A percentile compares a stretch with the other conserved stretches of the same genome.
Conservation (phyloP, 2,888 invertebrate genomes). For the Spodoptera exigua region DNA sequence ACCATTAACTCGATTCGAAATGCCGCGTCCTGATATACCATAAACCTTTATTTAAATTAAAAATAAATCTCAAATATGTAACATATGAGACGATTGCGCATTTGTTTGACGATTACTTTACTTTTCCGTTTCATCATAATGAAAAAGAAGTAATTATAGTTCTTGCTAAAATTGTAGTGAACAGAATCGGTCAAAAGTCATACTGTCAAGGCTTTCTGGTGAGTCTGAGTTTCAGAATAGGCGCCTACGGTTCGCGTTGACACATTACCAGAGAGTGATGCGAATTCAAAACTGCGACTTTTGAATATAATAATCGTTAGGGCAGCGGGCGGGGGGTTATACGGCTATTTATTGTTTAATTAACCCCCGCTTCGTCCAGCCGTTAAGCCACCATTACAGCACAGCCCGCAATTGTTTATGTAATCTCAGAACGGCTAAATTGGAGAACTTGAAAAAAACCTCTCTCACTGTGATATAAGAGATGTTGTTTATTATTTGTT, state of each 20-base stretch:
- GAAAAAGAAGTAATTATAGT: too few relatives aligned
- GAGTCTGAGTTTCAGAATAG: slow-evolving; percentile 53
- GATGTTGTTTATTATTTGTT: slow-evolving; percentile 56
- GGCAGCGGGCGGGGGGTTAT: slow-evolving; percentile 52
- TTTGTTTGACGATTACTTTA: too few relatives aligned
- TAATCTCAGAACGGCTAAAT: slow-evolving; percentile 73
- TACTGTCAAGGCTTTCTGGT: background rate
- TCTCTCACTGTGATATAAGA: slow-evolving; percentile 55
- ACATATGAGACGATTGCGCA: too few relatives aligned
- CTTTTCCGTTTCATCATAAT: too few relatives aligned
- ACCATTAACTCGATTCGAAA: background rate
- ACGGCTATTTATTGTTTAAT: slow-evolving; percentile 88
- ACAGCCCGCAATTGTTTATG: slow-evolving; percentile 79
- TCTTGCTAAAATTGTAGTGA: too few relatives aligned
- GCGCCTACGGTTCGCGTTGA: slow-evolving; percentile 71
- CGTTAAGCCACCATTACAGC: slow-evolving; percentile 71
- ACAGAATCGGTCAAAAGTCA: too few relatives aligned
- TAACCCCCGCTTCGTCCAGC: slow-evolving; percentile 77
- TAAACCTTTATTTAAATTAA: slow-evolving; percentile 6
- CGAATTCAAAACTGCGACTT: slow-evolving; percentile 85
- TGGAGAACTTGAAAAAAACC: slow-evolving; percentile 75
- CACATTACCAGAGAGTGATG: slow-evolving; percentile 88
- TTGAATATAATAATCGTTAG: slow-evolving; percentile 87
- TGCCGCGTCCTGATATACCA: background rate
- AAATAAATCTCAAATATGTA: too few relatives aligned